Conservation (phyloP, 2,888 invertebrate genomes). For the Microplitis manilae region DNA sequence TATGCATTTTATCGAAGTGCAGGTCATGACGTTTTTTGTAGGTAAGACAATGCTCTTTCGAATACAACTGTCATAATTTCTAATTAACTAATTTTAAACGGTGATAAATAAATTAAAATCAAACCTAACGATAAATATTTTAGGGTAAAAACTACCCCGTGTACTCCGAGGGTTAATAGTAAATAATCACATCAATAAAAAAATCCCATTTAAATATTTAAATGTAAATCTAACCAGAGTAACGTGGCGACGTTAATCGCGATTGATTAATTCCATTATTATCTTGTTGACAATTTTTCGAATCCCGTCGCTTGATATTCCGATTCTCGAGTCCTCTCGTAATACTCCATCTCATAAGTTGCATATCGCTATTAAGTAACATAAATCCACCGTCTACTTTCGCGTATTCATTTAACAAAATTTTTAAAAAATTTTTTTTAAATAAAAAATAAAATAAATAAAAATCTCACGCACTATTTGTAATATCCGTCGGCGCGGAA, state of each 20-base stretch:
- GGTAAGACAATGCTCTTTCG: too few relatives aligned
- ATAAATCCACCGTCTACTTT: constrained; percentile 20
- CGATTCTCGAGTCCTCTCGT: constrained; percentile 63
- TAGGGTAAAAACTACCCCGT: too few relatives aligned
- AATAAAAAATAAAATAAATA: not conserved
- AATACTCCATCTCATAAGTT: constrained; percentile 69
- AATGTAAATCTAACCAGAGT: constrained; percentile 54
- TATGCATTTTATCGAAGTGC: too few relatives aligned
- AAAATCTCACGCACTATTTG: constrained; percentile 39
- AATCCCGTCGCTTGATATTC: constrained; percentile 57
- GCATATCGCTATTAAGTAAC: constrained; percentile 55
- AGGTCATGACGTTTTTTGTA: too few relatives aligned
- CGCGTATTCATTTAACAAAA: constrained; percentile 22
- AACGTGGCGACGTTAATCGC: constrained; percentile 46
- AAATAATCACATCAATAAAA: not conserved
- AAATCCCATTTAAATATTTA: constrained; percentile 19
- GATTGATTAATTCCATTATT: constrained; percentile 42
- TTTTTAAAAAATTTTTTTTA: too few relatives aligned
- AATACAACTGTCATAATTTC: too few relatives aligned
- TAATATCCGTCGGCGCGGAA: constrained; percentile 31
- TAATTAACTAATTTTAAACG: too few relatives aligned
- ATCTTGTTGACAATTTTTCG: constrained; percentile 55
- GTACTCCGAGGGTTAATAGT: not conserved
- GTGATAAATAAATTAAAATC: too few relatives aligned
- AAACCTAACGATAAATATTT: too few relatives aligned